Percentiles rank a stretch among this genome's conserved stretches.
Conservation (phyloP, 2,797 vertebrate genomes). For the Megalops cyprinoides region DNA sequence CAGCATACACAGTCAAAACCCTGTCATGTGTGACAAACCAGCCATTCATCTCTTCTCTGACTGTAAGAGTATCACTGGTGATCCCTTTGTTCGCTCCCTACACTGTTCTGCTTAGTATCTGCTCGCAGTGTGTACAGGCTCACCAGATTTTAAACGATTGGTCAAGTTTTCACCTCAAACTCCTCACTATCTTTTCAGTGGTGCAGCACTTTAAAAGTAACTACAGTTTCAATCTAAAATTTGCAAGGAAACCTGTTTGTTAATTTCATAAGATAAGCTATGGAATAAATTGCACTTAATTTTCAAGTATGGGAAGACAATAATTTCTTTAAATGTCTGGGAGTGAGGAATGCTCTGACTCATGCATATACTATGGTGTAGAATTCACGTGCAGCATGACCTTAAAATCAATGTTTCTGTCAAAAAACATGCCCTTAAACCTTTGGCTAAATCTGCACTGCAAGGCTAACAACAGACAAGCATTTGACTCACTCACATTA, state of each 20-base stretch:
- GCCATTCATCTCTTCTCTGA: constrained; percentile 10
- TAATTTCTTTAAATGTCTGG: constrained; percentile 22
- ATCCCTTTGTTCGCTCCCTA: constrained; percentile 32
- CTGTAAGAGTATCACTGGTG: constrained; percentile 8
- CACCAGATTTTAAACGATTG: constrained; percentile 40
- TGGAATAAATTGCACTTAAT: constrained; percentile 15
- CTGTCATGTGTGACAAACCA: constrained; percentile 13
- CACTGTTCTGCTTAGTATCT: constrained; percentile 37
- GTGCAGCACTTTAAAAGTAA: constrained; percentile 37
- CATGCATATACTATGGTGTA: constrained; percentile 15
- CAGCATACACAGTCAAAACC: constrained; percentile 18
- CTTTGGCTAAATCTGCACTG: not conserved
- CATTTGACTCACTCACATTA: not conserved
- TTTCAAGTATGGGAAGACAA: constrained; percentile 1
- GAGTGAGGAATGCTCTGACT: not conserved
- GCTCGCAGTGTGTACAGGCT: constrained; percentile 35
- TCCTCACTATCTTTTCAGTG: constrained; percentile 42
- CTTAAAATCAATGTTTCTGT: not conserved
- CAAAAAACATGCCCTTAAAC: not conserved
- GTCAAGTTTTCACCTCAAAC: constrained; percentile 37
- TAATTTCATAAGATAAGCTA: constrained; percentile 31
- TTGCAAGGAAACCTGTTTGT: constrained; percentile 32
- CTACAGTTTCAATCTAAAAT: constrained; percentile 37
- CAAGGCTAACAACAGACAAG: not conserved
- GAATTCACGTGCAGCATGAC: not conserved